Evolutionary conservation across 1,140 invertebrate species (phyloP), one percentile per base, ranked within the genome.

Genomic region (Chlorops oryzae): DNA sequence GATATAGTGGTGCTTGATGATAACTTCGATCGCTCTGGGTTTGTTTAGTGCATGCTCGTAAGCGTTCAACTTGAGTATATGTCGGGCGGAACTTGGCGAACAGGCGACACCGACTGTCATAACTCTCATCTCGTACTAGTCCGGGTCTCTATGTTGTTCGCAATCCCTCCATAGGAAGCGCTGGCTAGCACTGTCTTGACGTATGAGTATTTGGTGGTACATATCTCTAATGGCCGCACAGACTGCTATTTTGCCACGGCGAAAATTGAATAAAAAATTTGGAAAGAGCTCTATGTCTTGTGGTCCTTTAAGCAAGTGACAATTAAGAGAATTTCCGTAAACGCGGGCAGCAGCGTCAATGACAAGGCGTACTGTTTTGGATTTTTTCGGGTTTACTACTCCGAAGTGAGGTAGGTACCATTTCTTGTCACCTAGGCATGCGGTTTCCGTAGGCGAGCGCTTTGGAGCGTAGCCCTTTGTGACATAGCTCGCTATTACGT

Each of bases 181-280:
- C 17, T 40, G 38, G 18, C 10, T 10, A n/a, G n/a, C n/a, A n/a
- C n/a, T n/a, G n/a, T n/a, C n/a, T 40, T 40, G 9, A 9, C 38
- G 9, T 15, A 32, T 32, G 9, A 9, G 9, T 15, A 32, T 15
- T 9, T 9, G 12, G 23, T 20, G 7, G 17, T 10, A 44, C 9
- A 44, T 23, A 13, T 25, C 12, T 22, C 10, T 25, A 20, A 21
- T 9, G 23, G 9, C 17, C 17, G 12, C 38, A n/a, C 17, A 12
- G 17, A 10, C 6, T n/a, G 38, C 17, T 6, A 10, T 20, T 39
- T 20, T 7, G 7, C 17, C 6, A 12, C 18, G 17, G 7, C 7
- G 38, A 17, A 39, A 39, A 12, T 7, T 10, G 18, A 17, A 20
- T 17, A 39, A 7, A 59, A 57, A 55, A 55, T 49, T 52, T 62